Percentiles rank a stretch among this genome's conserved stretches.
Conservation (phyloP, 2,888 invertebrate species). For the Lottia gigantea region DNA sequence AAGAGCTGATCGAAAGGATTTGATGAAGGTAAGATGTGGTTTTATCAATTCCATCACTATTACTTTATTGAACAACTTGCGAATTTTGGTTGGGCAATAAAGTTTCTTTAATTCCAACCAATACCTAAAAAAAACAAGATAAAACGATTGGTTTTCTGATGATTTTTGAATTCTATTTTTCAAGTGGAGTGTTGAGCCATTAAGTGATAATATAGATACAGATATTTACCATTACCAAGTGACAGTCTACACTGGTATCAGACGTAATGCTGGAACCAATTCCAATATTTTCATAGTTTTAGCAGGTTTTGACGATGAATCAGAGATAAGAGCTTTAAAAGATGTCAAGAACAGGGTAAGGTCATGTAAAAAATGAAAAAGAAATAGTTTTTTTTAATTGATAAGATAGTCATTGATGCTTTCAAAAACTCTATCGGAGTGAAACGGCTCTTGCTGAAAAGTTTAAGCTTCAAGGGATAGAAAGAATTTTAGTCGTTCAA, state of each 20-base stretch:
- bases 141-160: no score
- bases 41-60: background rate
- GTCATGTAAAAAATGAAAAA: background rate
- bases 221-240: conserved; percentile 62
- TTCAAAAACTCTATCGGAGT: no score
- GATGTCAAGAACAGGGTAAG: conserved; percentile 38
- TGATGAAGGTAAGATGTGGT: conserved; percentile 39
- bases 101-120: no score
- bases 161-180: conserved; percentile 10
- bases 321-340: conserved; percentile 37
- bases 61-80: no score
- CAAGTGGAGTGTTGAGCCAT: conserved; percentile 46
- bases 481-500: no score
- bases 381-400: no score
- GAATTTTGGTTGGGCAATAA: no score
- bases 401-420: no score
- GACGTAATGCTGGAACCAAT: conserved; percentile 39
- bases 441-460: no score
- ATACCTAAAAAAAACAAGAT: no score
- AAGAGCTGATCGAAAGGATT: conserved; percentile 56
- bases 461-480: no score
- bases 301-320: conserved; percentile 39
- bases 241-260: conserved; percentile 58
- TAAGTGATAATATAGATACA: conserved; percentile 57
- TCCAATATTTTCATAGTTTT: conserved; percentile 42